Base-by-base conservation (phyloP, 2,113 vertebrate genomes). In the Coreoperca whiteheadi region DNA sequence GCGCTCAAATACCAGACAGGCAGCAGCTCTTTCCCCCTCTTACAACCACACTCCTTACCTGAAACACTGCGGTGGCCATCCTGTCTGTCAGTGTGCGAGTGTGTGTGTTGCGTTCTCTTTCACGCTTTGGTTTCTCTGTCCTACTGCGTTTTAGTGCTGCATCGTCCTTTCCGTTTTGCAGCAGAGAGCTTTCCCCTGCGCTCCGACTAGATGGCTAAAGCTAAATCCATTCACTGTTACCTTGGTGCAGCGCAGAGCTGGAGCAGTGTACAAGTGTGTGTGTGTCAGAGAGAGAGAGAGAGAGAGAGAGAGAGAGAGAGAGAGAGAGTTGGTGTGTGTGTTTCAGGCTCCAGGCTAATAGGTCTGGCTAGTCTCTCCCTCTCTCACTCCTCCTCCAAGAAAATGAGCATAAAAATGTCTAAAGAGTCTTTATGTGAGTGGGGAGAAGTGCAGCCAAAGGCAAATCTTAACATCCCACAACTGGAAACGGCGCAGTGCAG, bases 11-110 rank as follows among this genome's bases (percentile, higher is more conserved):
- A 50, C 61, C 80, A 77, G 56, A 68, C 72, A 72, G 30, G 53
- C 81, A 87, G 66, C 68, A 60, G 64, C 71, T 46, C 61, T 25
- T 37, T 56, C 3, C 30, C 83, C 51, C 10, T 6, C 59, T 51
- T 14, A 18, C 57, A 79, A n/a, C 48, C 77, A 54, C 32, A 43
- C 60, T 81, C 50, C 95, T 95, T 93, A 96, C 96, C 95, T 96
- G 96, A 86, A 93, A 96, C 84, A 96, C 93, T 34, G 95, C 94
- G 34, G 96, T 95, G 85, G 95, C 95, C 95, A 96, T 96, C 92
- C 92, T 10, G 30, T 64, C 15, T 39, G 41, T 51, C 23, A 51
- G 56, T 34, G 63, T 78, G 56, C 61, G 30, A 85, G 53, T 74
- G 64, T 59, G 46, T 59, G 75, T 75, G 48, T 59, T 28, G 37